Evolutionary conservation across 2,888 invertebrate species (phyloP).

Genomic region (Cremastinae sp.): DNA sequence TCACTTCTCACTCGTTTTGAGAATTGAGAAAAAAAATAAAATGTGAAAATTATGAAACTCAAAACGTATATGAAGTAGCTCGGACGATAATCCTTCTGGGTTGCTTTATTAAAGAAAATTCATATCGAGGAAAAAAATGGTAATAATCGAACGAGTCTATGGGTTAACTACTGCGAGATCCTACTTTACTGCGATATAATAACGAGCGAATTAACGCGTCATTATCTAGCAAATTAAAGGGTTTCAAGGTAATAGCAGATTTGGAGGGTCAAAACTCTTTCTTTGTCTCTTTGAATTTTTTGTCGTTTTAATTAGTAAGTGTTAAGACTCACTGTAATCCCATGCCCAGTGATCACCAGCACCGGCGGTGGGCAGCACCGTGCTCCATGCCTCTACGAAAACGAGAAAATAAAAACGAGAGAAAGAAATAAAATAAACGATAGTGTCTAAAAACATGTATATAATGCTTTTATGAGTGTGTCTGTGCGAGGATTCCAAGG

Average conservation of each 20-base stretch:
- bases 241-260: constrained; percentile 21
- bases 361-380: constrained; percentile 78
- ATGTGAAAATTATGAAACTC: too few relatives aligned
- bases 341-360: constrained; percentile 78
- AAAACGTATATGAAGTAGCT: too few relatives aligned
- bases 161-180: constrained; percentile 4
- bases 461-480: background rate
- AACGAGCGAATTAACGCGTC: constrained; percentile 2
- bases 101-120: background rate
- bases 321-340: constrained; percentile 77
- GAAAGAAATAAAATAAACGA: constrained; percentile 57
- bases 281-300: too few relatives aligned
- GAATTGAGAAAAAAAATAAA: too few relatives aligned
- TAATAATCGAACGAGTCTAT: background rate
- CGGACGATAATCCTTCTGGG: too few relatives aligned
- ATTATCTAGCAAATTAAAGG: constrained; percentile 41
- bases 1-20: too few relatives aligned
- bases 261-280: too few relatives aligned
- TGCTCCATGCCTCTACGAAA: constrained; percentile 79
- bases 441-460: constrained; percentile 31
- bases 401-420: constrained; percentile 58
- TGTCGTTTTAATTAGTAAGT: constrained; percentile 58
- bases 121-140: too few relatives aligned
- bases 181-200: background rate
- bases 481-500: background rate